Conservation (phyloP, 2,113 vertebrate genomes). For the Anas platyrhynchos region DNA sequence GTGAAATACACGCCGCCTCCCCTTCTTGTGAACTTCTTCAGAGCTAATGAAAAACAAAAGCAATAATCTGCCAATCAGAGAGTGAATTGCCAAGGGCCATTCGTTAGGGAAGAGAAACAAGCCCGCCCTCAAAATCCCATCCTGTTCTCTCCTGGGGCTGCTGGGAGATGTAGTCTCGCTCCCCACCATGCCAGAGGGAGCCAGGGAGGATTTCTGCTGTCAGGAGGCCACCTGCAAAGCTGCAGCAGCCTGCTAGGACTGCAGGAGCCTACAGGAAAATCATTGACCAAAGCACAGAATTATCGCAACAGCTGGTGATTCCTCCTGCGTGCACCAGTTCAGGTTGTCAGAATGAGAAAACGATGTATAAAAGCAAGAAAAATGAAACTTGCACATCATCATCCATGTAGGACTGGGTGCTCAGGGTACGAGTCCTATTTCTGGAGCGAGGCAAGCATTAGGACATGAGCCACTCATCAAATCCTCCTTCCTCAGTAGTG, state of each 20-base stretch:
- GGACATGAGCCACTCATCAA: background rate
- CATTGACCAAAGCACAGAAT: background rate
- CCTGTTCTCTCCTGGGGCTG: conserved; percentile 19
- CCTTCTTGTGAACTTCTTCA: background rate
- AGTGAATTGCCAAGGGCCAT: background rate
- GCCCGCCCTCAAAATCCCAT: background rate
- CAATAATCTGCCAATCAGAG: background rate
- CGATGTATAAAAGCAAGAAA: background rate
- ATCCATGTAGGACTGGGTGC: background rate
- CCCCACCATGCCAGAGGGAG: fast-evolving
- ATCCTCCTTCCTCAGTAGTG: background rate
- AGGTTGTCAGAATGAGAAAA: background rate
- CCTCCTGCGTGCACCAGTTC: background rate
- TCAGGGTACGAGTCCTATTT: background rate
- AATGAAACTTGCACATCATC: background rate
- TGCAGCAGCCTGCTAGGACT: background rate
- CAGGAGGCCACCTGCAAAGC: background rate
- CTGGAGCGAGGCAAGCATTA: background rate
- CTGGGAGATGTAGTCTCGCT: conserved; percentile 52
- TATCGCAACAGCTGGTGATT: background rate
- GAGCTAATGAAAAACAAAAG: conserved; percentile 3
- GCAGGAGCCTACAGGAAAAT: background rate
- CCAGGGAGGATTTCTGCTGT: fast-evolving
- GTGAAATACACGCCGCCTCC: background rate
- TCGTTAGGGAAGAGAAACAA: conserved; percentile 8